A percentile compares a stretch with the other conserved stretches of the same genome.
Conservation (phyloP, 2,113 vertebrate species). For the Phylloscopus trochilus region DNA sequence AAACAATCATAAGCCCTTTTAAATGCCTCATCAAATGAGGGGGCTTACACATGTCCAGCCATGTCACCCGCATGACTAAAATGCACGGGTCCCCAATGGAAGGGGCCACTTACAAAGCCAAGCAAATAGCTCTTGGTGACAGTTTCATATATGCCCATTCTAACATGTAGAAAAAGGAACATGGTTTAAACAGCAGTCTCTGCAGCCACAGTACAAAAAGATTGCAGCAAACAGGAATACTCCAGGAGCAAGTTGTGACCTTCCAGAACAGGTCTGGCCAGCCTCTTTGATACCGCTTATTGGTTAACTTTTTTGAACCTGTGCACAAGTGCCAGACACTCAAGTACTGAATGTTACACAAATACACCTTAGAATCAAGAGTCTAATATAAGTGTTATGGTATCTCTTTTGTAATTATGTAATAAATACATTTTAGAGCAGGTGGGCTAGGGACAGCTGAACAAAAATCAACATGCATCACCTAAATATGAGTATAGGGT, state of each 20-base stretch:
- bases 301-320: neutral
- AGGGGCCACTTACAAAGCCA: rapidly evolving
- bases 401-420: neutral
- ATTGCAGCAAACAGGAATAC: neutral
- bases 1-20: neutral
- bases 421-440: neutral
- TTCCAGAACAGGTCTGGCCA: neutral
- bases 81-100: rapidly evolving
- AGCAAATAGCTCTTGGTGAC: neutral
- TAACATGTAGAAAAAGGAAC: neutral
- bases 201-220: neutral
- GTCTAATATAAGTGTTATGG: neutral
- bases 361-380: neutral
- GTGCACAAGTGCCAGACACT: neutral
- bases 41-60: neutral
- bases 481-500: neutral
- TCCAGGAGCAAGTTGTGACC: neutral
- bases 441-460: neutral
- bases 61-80: neutral
- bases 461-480: neutral
- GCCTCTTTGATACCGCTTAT: rapidly evolving
- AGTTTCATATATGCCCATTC: neutral
- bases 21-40: neutral
- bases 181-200: neutral
- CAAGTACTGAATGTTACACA: neutral